Conservation (phyloP, 2,888 invertebrate genomes). For the Mythimna pallens region DNA sequence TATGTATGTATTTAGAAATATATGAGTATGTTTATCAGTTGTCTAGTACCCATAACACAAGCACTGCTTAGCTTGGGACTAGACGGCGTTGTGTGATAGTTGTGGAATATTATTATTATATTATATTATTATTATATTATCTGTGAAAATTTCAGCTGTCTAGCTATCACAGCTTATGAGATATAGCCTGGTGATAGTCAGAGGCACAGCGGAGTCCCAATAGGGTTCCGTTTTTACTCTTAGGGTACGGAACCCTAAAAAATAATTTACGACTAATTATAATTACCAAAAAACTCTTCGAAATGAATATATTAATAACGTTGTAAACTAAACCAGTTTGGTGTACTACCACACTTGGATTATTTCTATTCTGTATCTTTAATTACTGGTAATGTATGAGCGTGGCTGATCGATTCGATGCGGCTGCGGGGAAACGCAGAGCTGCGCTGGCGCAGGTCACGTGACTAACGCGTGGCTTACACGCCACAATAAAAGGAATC, state of each 20-base stretch:
- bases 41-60: too few species aligned
- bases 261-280: constrained; percentile 39
- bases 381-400: constrained; percentile 64
- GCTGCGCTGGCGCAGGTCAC: constrained; percentile 69
- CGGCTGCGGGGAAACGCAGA: constrained; percentile 31
- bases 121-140: too few species aligned
- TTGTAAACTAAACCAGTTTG: constrained; percentile 34
- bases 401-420: constrained; percentile 54
- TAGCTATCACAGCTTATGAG: too few species aligned
- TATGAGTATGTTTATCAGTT: too few species aligned
- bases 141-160: too few species aligned
- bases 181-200: too few species aligned
- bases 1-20: too few species aligned
- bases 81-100: too few species aligned
- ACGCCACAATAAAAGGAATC: not conserved
- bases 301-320: constrained; percentile 38
- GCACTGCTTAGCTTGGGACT: too few species aligned
- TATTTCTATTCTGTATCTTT: constrained; percentile 51
- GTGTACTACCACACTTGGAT: constrained; percentile 40
- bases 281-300: constrained; percentile 37
- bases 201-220: too few species aligned
- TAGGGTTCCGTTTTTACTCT: too few species aligned
- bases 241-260: not conserved
- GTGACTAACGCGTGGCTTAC: constrained; percentile 76
- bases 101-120: too few species aligned